Percentiles rank a stretch among this genome's conserved stretches.
Evolutionary conservation across 2,888 invertebrate genomes (phyloP).

Genomic region (Ommatoiulus sabulosus): DNA sequence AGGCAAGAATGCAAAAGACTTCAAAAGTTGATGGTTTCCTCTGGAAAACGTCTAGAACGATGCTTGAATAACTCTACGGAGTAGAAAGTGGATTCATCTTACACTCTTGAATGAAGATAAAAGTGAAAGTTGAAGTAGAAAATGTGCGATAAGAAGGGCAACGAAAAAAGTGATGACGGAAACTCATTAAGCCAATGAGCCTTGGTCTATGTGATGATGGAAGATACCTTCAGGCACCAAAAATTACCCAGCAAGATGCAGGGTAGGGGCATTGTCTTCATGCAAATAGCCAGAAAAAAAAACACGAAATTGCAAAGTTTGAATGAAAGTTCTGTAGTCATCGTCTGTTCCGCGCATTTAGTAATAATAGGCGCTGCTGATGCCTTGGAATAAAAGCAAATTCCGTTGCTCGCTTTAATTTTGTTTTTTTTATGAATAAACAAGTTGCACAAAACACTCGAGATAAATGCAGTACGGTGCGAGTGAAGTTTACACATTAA

Average conservation of each 20-base stretch:
- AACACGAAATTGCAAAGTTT: not conserved
- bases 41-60: slow-evolving; percentile 15
- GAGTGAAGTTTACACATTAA: too few relatives aligned
- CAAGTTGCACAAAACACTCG: too few relatives aligned
- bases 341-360: not conserved
- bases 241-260: not conserved
- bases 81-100: slow-evolving; percentile 45
- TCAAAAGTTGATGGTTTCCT: slow-evolving; percentile 48
- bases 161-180: slow-evolving; percentile 32
- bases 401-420: not conserved
- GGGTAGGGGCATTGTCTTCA: not conserved
- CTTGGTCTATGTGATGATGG: slow-evolving; percentile 33
- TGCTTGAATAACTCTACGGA: slow-evolving; percentile 48
- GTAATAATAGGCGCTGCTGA: not conserved
- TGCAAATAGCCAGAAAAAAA: not conserved
- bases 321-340: not conserved
- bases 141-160: slow-evolving; percentile 51
- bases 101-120: slow-evolving; percentile 52
- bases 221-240: not conserved
- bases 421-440: too few relatives aligned
- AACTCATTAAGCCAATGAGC: slow-evolving; percentile 52
- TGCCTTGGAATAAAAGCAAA: not conserved
- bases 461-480: not conserved
- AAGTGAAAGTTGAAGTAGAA: slow-evolving; percentile 48
- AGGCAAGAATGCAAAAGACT: slow-evolving; percentile 24